Conservation (phyloP, 2,113 vertebrate genomes). For the Centropus unirufus region DNA sequence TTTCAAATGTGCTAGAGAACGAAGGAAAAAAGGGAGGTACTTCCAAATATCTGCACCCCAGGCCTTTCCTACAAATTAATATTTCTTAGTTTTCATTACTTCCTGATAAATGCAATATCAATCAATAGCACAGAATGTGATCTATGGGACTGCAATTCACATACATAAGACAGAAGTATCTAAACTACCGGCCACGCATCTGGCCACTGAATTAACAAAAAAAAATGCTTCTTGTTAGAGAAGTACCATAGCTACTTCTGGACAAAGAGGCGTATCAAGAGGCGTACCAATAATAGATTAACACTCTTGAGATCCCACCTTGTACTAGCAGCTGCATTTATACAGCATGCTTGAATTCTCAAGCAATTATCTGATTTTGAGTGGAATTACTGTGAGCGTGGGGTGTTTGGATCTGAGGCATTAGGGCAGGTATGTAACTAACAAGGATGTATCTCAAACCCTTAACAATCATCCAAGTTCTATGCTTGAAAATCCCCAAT, state of each 20-base stretch:
- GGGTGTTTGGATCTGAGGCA: neutral
- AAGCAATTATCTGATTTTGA: neutral
- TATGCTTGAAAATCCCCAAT: neutral
- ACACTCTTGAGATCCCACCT: neutral
- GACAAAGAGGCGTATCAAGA: neutral
- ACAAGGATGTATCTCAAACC: neutral
- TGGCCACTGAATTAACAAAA: neutral
- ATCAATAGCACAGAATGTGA: neutral
- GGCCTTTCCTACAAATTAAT: neutral
- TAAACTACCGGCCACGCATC: neutral
- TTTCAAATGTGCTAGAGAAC: neutral
- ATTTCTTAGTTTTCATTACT: neutral
- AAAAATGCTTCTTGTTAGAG: neutral
- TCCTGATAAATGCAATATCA: neutral
- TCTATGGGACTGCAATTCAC: neutral
- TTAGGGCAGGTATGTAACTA: neutral
- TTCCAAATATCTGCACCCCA: neutral
- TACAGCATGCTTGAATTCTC: neutral
- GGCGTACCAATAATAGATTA: neutral
- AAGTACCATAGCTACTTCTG: neutral
- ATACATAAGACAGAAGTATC: neutral
- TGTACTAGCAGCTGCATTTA: neutral
- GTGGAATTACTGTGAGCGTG: neutral
- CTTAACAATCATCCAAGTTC: neutral
- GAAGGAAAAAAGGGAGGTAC: neutral